These are phyloP conservation scores for Nemapogon koenigi DNA, from an alignment of 2,888 invertebrate genomes.

Conservation along the genomic window DNA sequence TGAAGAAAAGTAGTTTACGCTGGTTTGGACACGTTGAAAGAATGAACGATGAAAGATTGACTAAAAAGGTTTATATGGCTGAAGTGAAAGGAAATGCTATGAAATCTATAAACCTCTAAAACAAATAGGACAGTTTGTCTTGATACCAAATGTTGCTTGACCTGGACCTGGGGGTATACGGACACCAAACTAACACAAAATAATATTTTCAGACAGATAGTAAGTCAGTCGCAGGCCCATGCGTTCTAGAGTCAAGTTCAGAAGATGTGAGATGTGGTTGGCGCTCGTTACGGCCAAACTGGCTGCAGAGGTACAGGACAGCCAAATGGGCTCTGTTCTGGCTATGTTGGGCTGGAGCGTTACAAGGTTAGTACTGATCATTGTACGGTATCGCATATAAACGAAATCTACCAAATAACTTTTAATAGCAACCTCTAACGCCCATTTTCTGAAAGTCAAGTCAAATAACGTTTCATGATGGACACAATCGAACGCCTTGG, in stretches of 20 bases:
- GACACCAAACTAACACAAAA: not conserved
- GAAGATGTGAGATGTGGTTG: conserved; percentile 65
- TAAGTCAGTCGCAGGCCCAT: not conserved
- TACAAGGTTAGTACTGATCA: conserved; percentile 69
- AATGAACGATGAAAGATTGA: too few relatives aligned
- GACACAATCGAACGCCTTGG: too few relatives aligned
- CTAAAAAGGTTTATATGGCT: too few relatives aligned
- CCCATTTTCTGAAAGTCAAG: too few relatives aligned
- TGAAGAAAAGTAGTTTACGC: too few relatives aligned
- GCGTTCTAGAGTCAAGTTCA: not conserved
- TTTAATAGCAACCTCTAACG: not conserved
- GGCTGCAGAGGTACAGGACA: conserved; percentile 73
- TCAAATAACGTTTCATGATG: too few relatives aligned
- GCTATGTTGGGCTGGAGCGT: conserved; percentile 80
- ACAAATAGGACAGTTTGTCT: not conserved
- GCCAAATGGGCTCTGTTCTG: conserved; percentile 83
- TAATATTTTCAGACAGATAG: not conserved
- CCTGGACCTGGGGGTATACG: not conserved
- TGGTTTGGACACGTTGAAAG: too few relatives aligned
- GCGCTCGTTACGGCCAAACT: conserved; percentile 68
- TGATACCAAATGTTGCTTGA: not conserved
- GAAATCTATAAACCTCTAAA: too few relatives aligned
- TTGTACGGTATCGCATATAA: not conserved
- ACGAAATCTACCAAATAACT: not conserved
- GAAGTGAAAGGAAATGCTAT: not conserved